phyloP scores from a whole-genome alignment of 2,888 invertebrate species.

The Polyploca ridens region DNA sequence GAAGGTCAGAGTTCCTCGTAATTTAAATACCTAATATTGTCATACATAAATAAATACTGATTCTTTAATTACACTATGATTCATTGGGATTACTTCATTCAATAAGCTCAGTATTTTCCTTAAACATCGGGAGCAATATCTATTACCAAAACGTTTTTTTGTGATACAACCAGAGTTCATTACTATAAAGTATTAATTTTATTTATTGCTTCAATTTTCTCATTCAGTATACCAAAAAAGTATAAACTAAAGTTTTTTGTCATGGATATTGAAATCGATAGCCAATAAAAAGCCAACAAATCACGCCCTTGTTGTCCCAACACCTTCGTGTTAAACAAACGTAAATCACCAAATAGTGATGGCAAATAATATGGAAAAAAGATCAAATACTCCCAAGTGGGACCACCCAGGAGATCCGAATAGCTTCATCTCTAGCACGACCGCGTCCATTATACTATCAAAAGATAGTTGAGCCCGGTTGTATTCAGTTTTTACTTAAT shows the following conservation, averaged over 20 bases:
- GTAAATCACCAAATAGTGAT: constrained; percentile 74
- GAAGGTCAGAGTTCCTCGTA: not conserved
- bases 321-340: constrained; percentile 78
- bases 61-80: not conserved
- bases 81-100: not conserved
- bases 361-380: constrained; percentile 78
- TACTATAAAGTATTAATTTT: constrained; percentile 13
- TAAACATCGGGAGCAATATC: not conserved
- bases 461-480: constrained; percentile 66
- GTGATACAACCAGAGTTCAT: not conserved
- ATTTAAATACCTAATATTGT: not conserved
- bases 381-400: constrained; percentile 72
- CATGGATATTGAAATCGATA: constrained; percentile 59
- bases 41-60: not conserved
- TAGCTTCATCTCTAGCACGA: constrained; percentile 65
- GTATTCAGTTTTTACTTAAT: constrained; percentile 73
- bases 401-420: constrained; percentile 77
- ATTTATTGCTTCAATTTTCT: constrained; percentile 1
- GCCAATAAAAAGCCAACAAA: constrained; percentile 73
- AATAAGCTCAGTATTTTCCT: not conserved
- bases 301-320: constrained; percentile 72
- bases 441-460: constrained; percentile 75
- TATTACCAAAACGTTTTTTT: not conserved
- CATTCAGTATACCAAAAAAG: constrained; percentile 26
- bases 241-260: constrained; percentile 40